Conservation (phyloP, 2,797 vertebrate species). For the Picus viridis region DNA sequence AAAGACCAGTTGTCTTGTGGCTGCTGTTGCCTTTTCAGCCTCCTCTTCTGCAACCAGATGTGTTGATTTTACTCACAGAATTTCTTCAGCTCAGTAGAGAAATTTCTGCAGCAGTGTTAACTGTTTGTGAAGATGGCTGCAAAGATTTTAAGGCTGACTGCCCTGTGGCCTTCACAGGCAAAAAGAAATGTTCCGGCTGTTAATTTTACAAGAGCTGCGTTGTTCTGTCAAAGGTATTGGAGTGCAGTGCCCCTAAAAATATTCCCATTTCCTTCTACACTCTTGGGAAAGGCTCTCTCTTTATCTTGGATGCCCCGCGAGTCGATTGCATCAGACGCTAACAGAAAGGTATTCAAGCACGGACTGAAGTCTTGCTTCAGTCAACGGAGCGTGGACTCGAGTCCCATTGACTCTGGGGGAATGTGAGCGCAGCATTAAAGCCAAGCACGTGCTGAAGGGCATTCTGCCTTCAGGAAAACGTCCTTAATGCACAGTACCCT, state of each 20-base stretch:
- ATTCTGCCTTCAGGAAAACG: slow-evolving; percentile 27
- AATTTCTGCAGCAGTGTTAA: neutral
- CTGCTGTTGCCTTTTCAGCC: neutral
- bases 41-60: neutral
- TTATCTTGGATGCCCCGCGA: slow-evolving; percentile 46
- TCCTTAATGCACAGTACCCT: neutral
- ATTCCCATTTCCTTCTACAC: neutral
- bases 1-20: neutral
- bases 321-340: slow-evolving; percentile 53
- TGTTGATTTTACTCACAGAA: neutral
- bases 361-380: slow-evolving; percentile 44
- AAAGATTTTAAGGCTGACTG: neutral
- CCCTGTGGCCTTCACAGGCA: neutral
- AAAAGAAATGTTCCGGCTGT: slow-evolving; percentile 16
- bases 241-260: slow-evolving; percentile 19
- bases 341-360: slow-evolving; percentile 51
- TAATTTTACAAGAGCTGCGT: slow-evolving; percentile 1
- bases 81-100: neutral
- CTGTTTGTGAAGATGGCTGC: neutral
- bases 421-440: neutral
- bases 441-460: slow-evolving; percentile 8
- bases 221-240: slow-evolving; percentile 29
- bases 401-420: slow-evolving; percentile 37
- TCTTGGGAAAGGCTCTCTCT: slow-evolving; percentile 27
- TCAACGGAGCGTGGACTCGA: neutral